phyloP scores from a whole-genome alignment of 1,140 invertebrate genomes.

The Drosophila ananassae region DNA sequence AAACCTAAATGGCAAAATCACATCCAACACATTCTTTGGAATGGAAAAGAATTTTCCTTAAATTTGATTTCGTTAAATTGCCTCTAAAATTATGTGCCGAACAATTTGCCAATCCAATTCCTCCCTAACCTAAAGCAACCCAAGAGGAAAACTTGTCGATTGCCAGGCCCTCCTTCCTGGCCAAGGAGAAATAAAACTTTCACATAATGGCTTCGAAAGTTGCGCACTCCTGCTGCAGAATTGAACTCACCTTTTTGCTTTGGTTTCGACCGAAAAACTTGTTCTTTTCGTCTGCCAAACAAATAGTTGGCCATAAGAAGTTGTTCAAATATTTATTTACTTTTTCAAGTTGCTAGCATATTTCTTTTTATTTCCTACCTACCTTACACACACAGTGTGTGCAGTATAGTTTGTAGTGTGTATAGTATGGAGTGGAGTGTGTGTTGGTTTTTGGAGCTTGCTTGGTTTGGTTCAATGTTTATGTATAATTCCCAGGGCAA shows the following conservation, averaged over 20 bases:
- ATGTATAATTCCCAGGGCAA: constrained; percentile 58
- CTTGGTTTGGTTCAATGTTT: constrained; percentile 40
- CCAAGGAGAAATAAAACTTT: constrained; percentile 62
- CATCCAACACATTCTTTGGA: constrained; percentile 11
- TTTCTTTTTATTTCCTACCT: constrained; percentile 34
- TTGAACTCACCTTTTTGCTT: constrained; percentile 51
- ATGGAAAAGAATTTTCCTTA: constrained; percentile 33
- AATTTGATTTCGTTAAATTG: constrained; percentile 69
- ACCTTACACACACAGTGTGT: neutral
- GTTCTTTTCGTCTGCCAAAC: constrained; percentile 54
- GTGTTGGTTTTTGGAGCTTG: constrained; percentile 28
- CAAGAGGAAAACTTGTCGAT: constrained; percentile 50
- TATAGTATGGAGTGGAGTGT: neutral
- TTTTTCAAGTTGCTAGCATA: constrained; percentile 72
- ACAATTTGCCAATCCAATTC: constrained; percentile 71
- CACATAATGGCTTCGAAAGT: constrained; percentile 52
- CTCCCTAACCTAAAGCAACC: constrained; percentile 33
- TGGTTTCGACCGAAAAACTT: constrained; percentile 44
- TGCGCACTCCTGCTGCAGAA: constrained; percentile 35
- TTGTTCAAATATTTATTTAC: constrained; percentile 82
- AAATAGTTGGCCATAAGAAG: constrained; percentile 78
- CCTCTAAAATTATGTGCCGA: constrained; percentile 70
- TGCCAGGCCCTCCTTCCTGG: constrained; percentile 26
- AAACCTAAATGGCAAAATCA: neutral
- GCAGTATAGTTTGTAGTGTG: neutral